Percentiles rank a stretch among this genome's conserved stretches.
phyloP scores from a whole-genome alignment of 2,888 invertebrate genomes.

The Clanis bilineata region DNA sequence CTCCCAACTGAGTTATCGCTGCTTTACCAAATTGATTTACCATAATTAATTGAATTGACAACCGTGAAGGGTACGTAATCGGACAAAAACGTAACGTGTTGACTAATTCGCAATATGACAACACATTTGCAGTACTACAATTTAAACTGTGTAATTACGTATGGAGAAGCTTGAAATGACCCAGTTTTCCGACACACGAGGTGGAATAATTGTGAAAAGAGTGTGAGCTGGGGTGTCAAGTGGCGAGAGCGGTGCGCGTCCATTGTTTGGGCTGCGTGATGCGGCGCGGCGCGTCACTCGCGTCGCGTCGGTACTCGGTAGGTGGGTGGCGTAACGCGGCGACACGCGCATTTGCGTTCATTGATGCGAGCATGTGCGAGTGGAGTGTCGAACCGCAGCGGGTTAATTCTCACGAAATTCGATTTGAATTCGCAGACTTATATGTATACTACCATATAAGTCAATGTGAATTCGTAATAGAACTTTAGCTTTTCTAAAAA shows the following conservation, averaged over 20 bases:
- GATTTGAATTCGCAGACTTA: no score
- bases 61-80: constrained; percentile 38
- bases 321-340: constrained; percentile 66
- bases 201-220: constrained; percentile 64
- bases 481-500: no score
- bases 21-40: constrained; percentile 51
- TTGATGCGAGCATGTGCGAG: constrained; percentile 71
- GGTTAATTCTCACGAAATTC: no score
- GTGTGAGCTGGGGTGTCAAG: constrained; percentile 55
- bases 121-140: constrained; percentile 31
- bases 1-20: no score
- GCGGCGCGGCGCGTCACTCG: constrained; percentile 51
- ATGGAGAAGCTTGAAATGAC: constrained; percentile 37
- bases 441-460: no score
- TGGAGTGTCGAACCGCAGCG: no score
- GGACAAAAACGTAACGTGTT: constrained; percentile 4
- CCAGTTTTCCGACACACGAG: constrained; percentile 56
- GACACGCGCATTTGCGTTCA: constrained; percentile 75
- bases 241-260: constrained; percentile 44
- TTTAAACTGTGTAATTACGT: constrained; percentile 39
- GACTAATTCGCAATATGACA: constrained; percentile 15
- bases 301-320: constrained; percentile 37
- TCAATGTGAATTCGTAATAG: no score
- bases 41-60: constrained; percentile 49
- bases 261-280: neutral